phyloP scores from a whole-genome alignment of 2,888 invertebrate genomes.

The Xanthia icteritia region DNA sequence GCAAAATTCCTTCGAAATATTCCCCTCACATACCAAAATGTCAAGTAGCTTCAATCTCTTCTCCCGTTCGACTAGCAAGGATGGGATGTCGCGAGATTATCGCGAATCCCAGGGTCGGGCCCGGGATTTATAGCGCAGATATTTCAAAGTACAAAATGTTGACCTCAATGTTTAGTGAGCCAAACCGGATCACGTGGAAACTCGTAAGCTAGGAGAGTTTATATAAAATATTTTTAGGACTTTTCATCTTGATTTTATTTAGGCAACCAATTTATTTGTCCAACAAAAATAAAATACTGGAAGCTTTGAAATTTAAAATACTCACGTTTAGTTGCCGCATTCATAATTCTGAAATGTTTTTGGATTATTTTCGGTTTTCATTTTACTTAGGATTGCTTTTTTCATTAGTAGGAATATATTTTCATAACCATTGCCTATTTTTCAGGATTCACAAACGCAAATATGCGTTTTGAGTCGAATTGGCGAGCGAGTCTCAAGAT shows the following conservation, averaged over 20 bases:
- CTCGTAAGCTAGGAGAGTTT: neutral
- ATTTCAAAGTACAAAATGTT: conserved; percentile 36
- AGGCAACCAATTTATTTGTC: neutral
- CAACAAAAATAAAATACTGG: neutral
- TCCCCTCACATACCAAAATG: conserved; percentile 11
- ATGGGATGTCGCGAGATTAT: conserved; percentile 60
- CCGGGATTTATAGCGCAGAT: conserved; percentile 60
- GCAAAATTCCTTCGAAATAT: neutral
- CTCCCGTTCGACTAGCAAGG: conserved; percentile 23
- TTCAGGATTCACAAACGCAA: neutral
- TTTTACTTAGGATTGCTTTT: neutral
- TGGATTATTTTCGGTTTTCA: conserved; percentile 9
- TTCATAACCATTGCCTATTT: neutral
- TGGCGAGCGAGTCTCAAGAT: neutral
- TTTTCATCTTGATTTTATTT: conserved; percentile 16
- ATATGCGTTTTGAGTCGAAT: neutral
- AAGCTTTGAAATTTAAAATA: neutral
- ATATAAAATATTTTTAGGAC: conserved; percentile 6
- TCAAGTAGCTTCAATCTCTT: conserved; percentile 33
- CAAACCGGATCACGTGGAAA: conserved; percentile 13
- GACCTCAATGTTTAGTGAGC: conserved; percentile 17
- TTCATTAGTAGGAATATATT: neutral
- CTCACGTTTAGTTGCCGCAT: neutral
- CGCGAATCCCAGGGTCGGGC: conserved; percentile 38
- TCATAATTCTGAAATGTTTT: conserved; percentile 12